Evolutionary conservation across 2,888 invertebrate species (phyloP).

Genomic region (Drosophila phalerata): DNA sequence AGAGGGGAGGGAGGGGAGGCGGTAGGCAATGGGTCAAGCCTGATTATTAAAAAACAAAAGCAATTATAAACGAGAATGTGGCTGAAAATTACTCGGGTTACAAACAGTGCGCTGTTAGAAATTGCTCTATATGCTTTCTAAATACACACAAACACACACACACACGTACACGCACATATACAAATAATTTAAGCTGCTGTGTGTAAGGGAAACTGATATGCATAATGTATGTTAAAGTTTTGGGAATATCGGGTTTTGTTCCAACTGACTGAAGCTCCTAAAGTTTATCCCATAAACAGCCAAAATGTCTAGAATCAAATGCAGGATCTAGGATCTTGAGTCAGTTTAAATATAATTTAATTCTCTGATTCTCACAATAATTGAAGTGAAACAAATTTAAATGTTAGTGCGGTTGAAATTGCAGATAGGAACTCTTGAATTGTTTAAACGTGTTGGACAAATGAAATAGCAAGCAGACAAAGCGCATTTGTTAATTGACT

Average conservation of each 20-base stretch:
- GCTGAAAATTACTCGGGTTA: constrained; percentile 55
- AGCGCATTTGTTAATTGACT: constrained; percentile 51
- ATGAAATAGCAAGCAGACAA: constrained; percentile 36
- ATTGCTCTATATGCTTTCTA: constrained; percentile 30
- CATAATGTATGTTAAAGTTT: constrained; percentile 60
- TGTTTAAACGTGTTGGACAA: constrained; percentile 16
- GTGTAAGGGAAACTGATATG: constrained; percentile 50
- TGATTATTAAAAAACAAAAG: constrained; percentile 80
- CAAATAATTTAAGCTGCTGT: not conserved
- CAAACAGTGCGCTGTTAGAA: constrained; percentile 64
- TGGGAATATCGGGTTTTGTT: constrained; percentile 33
- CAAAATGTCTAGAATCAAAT: constrained; percentile 45
- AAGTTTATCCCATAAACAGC: constrained; percentile 41
- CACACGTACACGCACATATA: constrained; percentile 15
- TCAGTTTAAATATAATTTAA: not conserved
- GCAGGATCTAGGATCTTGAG: not conserved
- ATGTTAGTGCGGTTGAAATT: not conserved
- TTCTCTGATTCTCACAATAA: not conserved
- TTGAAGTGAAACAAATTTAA: not conserved
- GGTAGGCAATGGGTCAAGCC: constrained; percentile 58
- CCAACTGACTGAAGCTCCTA: constrained; percentile 37
- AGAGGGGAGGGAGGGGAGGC: constrained; percentile 11
- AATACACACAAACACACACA: constrained; percentile 10
- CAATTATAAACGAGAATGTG: constrained; percentile 67
- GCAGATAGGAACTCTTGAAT: not conserved